Conservation (phyloP, 2,888 invertebrate species). For the Buathra laborator region DNA sequence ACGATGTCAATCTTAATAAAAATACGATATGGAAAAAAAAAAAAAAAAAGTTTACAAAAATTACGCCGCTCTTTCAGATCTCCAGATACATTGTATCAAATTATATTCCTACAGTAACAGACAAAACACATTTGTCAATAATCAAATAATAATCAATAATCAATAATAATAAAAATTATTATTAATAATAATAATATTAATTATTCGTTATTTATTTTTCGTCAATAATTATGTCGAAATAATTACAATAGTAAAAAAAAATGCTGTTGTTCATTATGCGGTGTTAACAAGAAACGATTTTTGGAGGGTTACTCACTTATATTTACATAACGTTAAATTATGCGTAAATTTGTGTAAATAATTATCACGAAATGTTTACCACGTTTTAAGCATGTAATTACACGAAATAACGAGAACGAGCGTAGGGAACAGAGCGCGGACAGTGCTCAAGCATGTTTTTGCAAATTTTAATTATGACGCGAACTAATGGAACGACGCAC, state of each 20-base stretch:
- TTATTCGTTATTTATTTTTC: too few relatives aligned
- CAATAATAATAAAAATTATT: too few relatives aligned
- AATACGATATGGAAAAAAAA: background rate
- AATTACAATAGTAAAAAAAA: background rate
- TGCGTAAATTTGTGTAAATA: constrained; percentile 23
- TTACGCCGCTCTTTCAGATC: background rate
- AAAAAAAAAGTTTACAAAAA: background rate
- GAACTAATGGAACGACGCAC: constrained; percentile 9
- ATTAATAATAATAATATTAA: too few relatives aligned
- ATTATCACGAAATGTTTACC: constrained; percentile 36
- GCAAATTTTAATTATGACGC: constrained; percentile 54
- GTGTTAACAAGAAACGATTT: background rate
- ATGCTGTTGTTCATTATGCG: background rate
- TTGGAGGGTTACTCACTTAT: background rate
- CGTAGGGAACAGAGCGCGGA: background rate
- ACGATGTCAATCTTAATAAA: background rate
- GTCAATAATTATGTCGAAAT: constrained; percentile 1
- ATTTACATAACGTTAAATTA: constrained; percentile 14
- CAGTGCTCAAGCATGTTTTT: constrained; percentile 28
- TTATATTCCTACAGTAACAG: background rate
- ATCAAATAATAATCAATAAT: too few relatives aligned
- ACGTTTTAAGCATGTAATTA: constrained; percentile 29
- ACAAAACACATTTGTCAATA: background rate
- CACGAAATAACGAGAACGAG: constrained; percentile 25
- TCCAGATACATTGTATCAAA: background rate